Conservation (phyloP, 2,888 invertebrate species). For the Parochlus steinenii region DNA sequence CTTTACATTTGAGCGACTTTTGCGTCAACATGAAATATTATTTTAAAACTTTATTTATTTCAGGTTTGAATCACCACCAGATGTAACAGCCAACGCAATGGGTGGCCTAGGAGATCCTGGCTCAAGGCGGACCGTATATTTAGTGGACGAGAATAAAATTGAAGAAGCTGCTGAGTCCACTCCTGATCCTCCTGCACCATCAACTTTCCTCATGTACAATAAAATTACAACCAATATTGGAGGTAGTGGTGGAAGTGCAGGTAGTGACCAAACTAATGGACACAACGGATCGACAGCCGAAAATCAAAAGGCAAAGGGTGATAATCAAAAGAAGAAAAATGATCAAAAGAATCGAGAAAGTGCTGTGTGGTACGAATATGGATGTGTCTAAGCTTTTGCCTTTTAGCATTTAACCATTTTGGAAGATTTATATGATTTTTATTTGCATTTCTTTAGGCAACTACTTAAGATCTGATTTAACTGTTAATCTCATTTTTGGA, state of each 20-base stretch:
- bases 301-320: constrained; percentile 19
- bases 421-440: too few species aligned
- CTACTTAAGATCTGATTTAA: too few species aligned
- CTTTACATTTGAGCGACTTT: constrained; percentile 2
- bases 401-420: too few species aligned
- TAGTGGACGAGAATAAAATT: constrained; percentile 48
- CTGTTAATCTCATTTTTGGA: too few species aligned
- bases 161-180: constrained; percentile 27
- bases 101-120: constrained; percentile 63
- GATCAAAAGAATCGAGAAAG: constrained; percentile 13
- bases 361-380: constrained; percentile 58
- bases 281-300: constrained; percentile 25
- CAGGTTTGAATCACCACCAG: constrained; percentile 26
- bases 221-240: constrained; percentile 58
- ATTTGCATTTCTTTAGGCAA: too few species aligned
- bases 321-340: constrained; percentile 13
- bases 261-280: constrained; percentile 23
- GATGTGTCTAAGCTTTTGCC: constrained; percentile 63
- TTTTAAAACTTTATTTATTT: constrained; percentile 4
- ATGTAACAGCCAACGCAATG: constrained; percentile 23
- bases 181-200: constrained; percentile 22
- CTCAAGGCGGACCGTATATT: constrained; percentile 67
- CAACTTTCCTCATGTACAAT: constrained; percentile 57
- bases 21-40: neutral
- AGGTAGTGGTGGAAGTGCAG: constrained; percentile 30